phyloP scores from a whole-genome alignment of 2,888 invertebrate genomes.

The Frankliniella intonsa region DNA sequence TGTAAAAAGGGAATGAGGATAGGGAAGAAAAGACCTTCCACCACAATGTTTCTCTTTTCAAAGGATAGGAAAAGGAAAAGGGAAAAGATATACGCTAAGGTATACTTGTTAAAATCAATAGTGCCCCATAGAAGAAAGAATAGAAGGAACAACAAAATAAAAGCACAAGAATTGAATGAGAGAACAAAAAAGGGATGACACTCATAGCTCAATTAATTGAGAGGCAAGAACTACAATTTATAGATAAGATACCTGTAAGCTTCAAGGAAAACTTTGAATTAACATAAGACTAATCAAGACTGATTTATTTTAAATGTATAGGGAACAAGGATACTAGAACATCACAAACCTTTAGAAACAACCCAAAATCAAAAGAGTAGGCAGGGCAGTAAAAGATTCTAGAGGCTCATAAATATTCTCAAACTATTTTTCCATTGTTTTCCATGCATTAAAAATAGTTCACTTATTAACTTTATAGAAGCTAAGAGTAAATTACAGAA shows the following conservation, averaged over 20 bases:
- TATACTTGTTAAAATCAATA: neutral
- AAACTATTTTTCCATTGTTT: no score
- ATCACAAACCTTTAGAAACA: no score
- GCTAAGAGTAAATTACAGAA: neutral
- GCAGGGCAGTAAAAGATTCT: no score
- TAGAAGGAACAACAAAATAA: neutral
- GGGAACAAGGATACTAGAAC: no score
- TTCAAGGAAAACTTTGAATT: neutral
- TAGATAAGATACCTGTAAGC: conserved; percentile 2
- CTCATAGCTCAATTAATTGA: conserved; percentile 24
- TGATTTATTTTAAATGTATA: no score
- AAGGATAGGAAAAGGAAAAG: neutral
- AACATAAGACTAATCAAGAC: neutral
- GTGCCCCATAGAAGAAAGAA: conserved; percentile 16
- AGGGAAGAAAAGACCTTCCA: no score
- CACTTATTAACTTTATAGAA: neutral
- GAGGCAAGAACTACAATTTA: conserved; percentile 28
- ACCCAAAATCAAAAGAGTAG: no score
- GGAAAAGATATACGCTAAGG: neutral
- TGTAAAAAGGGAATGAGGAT: no score
- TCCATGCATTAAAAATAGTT: no score
- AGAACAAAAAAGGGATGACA: conserved; percentile 1
- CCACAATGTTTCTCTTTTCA: no score
- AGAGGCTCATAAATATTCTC: no score
- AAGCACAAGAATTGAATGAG: conserved; percentile 26